These are phyloP conservation scores for Gallinago nigripennis DNA, from an alignment of 2,797 vertebrate species.

Conservation along the genomic window DNA sequence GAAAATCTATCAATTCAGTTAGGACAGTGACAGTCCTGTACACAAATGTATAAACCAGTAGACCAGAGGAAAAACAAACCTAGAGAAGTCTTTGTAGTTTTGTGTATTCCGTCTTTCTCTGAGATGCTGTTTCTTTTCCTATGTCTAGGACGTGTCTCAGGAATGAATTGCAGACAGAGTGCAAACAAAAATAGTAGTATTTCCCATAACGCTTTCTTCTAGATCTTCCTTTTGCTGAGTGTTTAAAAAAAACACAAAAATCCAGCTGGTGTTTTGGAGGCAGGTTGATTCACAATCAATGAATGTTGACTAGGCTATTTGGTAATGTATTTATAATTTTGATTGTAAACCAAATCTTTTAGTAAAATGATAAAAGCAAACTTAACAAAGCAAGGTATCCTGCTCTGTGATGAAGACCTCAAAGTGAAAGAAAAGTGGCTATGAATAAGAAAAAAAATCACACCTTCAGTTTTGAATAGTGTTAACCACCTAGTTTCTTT, in stretches of 20 bases:
- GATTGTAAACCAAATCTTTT: not conserved
- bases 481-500: not conserved
- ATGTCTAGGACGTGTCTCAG: not conserved
- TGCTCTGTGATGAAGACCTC: not conserved
- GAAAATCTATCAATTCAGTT: not conserved
- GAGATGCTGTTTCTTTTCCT: not conserved
- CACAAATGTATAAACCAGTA: slow-evolving; percentile 7
- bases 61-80: not conserved
- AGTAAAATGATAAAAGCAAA: not conserved
- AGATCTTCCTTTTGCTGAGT: not conserved
- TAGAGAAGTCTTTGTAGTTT: slow-evolving; percentile 37
- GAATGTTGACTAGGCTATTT: not conserved
- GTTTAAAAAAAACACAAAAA: not conserved
- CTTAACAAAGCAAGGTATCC: not conserved
- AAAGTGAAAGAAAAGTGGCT: not conserved
- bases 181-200: not conserved
- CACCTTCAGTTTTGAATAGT: not conserved
- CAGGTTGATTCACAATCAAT: not conserved
- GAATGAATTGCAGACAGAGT: not conserved
- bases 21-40: slow-evolving; percentile 6
- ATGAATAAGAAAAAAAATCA: not conserved
- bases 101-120: not conserved
- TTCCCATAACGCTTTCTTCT: not conserved
- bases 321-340: not conserved
- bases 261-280: not conserved